These are phyloP conservation scores for Nothobranchius kuhntae DNA, from an alignment of 2,113 vertebrate genomes.

Conservation along the genomic window DNA sequence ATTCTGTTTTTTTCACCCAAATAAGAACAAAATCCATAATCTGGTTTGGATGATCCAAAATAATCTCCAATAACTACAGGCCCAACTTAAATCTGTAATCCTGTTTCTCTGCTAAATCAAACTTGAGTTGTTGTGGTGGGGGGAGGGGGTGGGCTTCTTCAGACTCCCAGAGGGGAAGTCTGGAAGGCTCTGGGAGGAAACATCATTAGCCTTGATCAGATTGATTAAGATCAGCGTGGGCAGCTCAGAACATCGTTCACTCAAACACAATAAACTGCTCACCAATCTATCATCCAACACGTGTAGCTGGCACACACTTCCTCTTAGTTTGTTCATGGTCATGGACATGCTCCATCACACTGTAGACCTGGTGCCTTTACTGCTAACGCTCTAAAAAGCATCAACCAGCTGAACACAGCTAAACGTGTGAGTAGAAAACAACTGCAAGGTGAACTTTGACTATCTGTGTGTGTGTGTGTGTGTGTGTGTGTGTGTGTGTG, in stretches of 20 bases:
- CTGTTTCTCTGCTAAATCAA: conserved; percentile 59
- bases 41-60: conserved; percentile 70
- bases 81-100: conserved; percentile 67
- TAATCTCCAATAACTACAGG: conserved; percentile 73
- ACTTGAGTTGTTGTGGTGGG: conserved; percentile 30
- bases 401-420: too few relatives aligned
- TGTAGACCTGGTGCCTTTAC: background rate
- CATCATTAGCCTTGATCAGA: conserved; percentile 70
- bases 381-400: too few relatives aligned
- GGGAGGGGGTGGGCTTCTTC: conserved; percentile 13
- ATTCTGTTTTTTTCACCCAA: conserved; percentile 30
- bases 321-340: background rate
- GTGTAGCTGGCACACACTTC: conserved; percentile 20
- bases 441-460: too few relatives aligned
- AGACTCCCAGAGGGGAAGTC: conserved; percentile 28
- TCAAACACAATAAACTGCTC: conserved; percentile 35
- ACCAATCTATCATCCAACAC: conserved; percentile 28
- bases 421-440: too few relatives aligned
- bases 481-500: too few relatives aligned
- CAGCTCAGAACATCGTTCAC: conserved; percentile 36
- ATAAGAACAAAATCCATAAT: conserved; percentile 69
- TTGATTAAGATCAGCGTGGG: conserved; percentile 57
- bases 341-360: background rate
- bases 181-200: conserved; percentile 49
- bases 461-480: too few relatives aligned